Conservation (phyloP, 2,888 invertebrate species). For the Drosophila siamana region DNA sequence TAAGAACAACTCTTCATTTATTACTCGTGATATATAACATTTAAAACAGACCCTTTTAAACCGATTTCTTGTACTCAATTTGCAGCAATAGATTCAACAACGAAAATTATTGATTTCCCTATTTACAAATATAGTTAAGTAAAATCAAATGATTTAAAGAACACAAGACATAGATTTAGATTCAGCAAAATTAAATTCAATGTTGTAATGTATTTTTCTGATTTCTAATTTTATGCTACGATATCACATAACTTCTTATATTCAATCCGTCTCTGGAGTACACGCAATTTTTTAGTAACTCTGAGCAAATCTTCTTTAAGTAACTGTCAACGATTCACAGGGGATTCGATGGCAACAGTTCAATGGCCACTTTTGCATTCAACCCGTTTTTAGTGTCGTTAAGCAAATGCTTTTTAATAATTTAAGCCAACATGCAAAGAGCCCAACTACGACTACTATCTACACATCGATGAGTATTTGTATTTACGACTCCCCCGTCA, state of each 20-base stretch:
- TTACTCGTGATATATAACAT: not conserved
- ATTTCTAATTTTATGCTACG: not conserved
- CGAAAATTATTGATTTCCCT: too few relatives aligned
- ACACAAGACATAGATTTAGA: too few relatives aligned
- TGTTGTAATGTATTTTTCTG: not conserved
- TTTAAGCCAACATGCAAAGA: conserved; percentile 60
- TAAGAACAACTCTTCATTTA: not conserved
- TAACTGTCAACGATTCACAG: conserved; percentile 7
- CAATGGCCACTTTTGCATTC: conserved; percentile 39
- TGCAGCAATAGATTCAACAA: too few relatives aligned
- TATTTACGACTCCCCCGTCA: conserved; percentile 73
- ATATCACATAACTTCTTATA: not conserved
- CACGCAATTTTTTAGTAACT: not conserved
- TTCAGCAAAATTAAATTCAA: too few relatives aligned
- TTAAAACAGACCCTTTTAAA: not conserved
- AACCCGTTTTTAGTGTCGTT: conserved; percentile 52
- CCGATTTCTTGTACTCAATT: too few relatives aligned
- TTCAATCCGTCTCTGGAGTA: not conserved
- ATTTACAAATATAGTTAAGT: too few relatives aligned
- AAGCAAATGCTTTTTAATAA: conserved; percentile 74
- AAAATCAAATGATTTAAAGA: too few relatives aligned
- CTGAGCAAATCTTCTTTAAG: not conserved
- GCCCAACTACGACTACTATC: conserved; percentile 24
- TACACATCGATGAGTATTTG: conserved; percentile 52
- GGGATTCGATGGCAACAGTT: conserved; percentile 24